Conservation (phyloP, 1,140 invertebrate genomes). For the Drosophila kikkawai region DNA sequence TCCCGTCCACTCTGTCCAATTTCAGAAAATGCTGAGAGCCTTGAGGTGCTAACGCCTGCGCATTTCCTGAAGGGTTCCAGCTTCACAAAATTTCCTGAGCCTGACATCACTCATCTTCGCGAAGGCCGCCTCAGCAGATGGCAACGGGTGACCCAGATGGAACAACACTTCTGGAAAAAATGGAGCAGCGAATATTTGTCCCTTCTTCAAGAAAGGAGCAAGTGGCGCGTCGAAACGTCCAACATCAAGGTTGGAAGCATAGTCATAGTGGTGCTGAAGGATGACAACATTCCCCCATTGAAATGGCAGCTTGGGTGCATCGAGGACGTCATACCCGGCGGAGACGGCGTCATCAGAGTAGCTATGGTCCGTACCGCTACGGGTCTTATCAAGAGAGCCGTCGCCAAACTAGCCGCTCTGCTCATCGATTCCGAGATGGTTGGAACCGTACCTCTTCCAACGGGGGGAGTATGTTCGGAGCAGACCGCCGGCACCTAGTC, state of each 20-base stretch:
- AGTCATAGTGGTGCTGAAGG: not conserved
- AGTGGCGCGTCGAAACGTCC: not conserved
- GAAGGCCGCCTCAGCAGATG: not conserved
- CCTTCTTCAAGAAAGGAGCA: not conserved
- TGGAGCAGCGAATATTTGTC: not conserved
- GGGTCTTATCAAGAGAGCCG: conserved; percentile 1
- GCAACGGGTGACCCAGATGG: not conserved
- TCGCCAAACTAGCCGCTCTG: not conserved
- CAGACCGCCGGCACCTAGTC: too few relatives aligned
- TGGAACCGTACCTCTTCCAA: too few relatives aligned
- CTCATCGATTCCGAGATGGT: not conserved
- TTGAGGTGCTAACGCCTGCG: too few relatives aligned
- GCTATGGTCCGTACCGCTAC: not conserved
- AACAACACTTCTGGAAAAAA: not conserved
- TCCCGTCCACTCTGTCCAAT: too few relatives aligned
- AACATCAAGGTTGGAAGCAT: not conserved
- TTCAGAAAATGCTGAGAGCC: too few relatives aligned
- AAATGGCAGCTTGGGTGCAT: not conserved
- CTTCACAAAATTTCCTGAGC: not conserved
- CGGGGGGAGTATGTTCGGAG: too few relatives aligned
- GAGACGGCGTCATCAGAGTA: not conserved
- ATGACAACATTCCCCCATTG: not conserved
- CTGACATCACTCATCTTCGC: not conserved
- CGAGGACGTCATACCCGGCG: not conserved
- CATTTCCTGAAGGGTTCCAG: not conserved